Conservation (phyloP, 2,888 invertebrate genomes). For the Parapristionchus giblindavisi region DNA sequence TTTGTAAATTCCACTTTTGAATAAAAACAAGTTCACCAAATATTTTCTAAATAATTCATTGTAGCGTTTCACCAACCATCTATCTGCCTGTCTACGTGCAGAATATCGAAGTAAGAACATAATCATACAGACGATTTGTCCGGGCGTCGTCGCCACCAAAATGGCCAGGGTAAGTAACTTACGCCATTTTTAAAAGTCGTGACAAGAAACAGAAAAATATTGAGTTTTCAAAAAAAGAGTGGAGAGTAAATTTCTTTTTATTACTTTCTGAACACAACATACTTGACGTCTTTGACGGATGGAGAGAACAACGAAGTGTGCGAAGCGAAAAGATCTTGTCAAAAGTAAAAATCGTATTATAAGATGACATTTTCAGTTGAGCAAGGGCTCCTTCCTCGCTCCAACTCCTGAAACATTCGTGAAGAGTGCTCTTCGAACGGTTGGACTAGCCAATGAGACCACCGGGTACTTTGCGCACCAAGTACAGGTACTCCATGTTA, state of each 20-base stretch:
- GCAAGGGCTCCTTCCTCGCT: conserved; percentile 35
- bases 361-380: conserved; percentile 23
- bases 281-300: too few species aligned
- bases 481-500: conserved; percentile 45
- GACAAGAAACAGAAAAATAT: too few species aligned
- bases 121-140: conserved; percentile 66
- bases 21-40: too few species aligned
- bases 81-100: conserved; percentile 68
- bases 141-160: conserved; percentile 67
- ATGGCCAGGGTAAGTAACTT: conserved; percentile 62
- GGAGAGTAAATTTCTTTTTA: too few species aligned
- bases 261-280: too few species aligned
- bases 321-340: conserved; percentile 17
- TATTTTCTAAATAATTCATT: too few species aligned
- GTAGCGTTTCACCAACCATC: conserved; percentile 65
- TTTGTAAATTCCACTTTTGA: too few species aligned
- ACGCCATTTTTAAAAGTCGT: too few species aligned
- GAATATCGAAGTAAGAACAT: conserved; percentile 71
- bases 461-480: conserved; percentile 64
- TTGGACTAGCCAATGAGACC: conserved; percentile 62
- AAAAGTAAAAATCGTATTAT: not conserved
- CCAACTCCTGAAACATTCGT: conserved; percentile 33
- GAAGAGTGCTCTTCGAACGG: conserved; percentile 54
- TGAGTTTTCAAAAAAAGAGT: too few species aligned
- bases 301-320: too few species aligned